Evolutionary conservation across 1,140 invertebrate genomes (phyloP).

Genomic region (Gryllus bimaculatus): DNA sequence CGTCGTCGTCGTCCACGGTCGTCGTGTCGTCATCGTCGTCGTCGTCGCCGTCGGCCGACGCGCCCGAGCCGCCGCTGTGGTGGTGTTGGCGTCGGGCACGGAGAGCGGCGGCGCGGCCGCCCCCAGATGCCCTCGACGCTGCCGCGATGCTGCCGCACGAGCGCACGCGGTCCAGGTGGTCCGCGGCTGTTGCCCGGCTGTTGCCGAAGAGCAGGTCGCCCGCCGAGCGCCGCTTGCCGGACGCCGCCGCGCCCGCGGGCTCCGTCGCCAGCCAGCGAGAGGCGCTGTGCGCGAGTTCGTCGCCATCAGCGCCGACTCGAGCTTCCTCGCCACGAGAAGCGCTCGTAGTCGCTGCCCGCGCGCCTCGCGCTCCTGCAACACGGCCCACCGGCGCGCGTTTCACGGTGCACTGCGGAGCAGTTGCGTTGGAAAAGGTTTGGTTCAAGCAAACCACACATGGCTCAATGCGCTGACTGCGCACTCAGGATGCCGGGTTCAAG

Average conservation of each 20-base stretch:
- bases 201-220: slow-evolving; percentile 57
- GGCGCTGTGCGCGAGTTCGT: slow-evolving; percentile 68
- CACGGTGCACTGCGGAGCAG: slow-evolving; percentile 22
- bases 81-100: slow-evolving; percentile 55
- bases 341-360: slow-evolving; percentile 72
- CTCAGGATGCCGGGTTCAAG: too few relatives aligned
- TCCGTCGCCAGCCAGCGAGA: slow-evolving; percentile 56
- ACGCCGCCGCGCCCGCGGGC: slow-evolving; percentile 59
- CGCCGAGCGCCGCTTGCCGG: slow-evolving; percentile 64
- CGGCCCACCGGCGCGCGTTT: slow-evolving; percentile 37
- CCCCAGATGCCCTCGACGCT: slow-evolving; percentile 49
- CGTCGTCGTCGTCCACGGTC: slow-evolving; percentile 50
- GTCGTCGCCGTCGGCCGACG: slow-evolving; percentile 52
- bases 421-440: background rate
- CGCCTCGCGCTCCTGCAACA: slow-evolving; percentile 51
- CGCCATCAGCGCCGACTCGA: slow-evolving; percentile 75
- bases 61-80: slow-evolving; percentile 43
- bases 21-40: slow-evolving; percentile 44
- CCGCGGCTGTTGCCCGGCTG: slow-evolving; percentile 59
- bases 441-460: too few relatives aligned
- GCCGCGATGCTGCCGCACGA: slow-evolving; percentile 70
- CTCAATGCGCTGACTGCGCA: too few relatives aligned
- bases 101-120: slow-evolving; percentile 49
- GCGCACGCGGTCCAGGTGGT: slow-evolving; percentile 58
- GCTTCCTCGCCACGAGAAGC: slow-evolving; percentile 81